These are phyloP conservation scores for Nymphalis c-album DNA, from an alignment of 2,888 invertebrate genomes.

Conservation along the genomic window DNA sequence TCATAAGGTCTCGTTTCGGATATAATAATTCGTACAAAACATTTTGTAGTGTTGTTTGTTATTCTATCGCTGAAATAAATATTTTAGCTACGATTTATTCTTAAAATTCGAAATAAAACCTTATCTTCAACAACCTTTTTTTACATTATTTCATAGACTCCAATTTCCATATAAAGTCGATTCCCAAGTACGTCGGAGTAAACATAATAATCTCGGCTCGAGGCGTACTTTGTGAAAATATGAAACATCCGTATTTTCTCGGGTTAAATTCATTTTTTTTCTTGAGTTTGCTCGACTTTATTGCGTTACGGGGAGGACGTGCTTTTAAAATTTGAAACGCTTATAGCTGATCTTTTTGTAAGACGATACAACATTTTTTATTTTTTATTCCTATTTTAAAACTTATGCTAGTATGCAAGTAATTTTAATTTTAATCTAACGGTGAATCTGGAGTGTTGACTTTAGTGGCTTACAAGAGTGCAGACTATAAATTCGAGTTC, in stretches of 20 bases:
- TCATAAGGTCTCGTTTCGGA: too few relatives aligned
- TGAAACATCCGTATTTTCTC: constrained; percentile 45
- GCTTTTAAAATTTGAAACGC: constrained; percentile 50
- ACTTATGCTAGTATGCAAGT: background rate
- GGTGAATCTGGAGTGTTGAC: too few relatives aligned
- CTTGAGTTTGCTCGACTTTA: constrained; percentile 52
- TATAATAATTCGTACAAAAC: too few relatives aligned
- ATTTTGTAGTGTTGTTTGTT: too few relatives aligned
- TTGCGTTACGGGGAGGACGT: constrained; percentile 52
- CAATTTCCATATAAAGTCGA: constrained; percentile 38
- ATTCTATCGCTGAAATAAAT: background rate
- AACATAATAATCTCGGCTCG: constrained; percentile 44
- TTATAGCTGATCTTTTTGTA: constrained; percentile 38
- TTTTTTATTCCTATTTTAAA: background rate
- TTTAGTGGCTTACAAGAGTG: too few relatives aligned
- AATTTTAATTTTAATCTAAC: background rate
- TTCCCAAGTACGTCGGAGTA: constrained; percentile 36
- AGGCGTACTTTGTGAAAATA: constrained; percentile 42
- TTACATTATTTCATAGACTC: constrained; percentile 33
- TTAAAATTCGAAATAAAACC: constrained; percentile 10
- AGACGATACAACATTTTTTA: background rate
- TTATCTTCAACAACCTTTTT: constrained; percentile 29
- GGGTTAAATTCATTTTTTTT: constrained; percentile 47
- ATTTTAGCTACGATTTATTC: background rate
- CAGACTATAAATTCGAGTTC: too few relatives aligned